Conservation (phyloP, 2,797 vertebrate genomes). For the Clarias fuscus region DNA sequence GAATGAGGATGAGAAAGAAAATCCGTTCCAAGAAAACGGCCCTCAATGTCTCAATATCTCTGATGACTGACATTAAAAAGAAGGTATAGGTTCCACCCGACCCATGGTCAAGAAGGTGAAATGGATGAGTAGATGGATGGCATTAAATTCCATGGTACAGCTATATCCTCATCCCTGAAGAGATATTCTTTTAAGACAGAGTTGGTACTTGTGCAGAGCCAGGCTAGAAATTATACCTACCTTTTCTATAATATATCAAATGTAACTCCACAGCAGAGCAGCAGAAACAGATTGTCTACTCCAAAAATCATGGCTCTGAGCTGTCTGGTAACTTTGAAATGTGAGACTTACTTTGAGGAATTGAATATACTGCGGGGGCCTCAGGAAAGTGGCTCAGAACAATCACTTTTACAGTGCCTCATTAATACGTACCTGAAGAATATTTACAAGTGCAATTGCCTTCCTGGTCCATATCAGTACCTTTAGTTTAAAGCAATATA, state of each 20-base stretch:
- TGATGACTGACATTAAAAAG: not conserved
- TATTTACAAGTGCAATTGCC: not conserved
- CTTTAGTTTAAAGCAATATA: not conserved
- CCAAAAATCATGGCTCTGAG: not conserved
- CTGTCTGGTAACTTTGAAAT: not conserved
- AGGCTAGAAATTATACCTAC: not conserved
- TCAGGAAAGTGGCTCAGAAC: not conserved
- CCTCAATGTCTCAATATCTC: not conserved
- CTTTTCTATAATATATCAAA: conserved; percentile 8
- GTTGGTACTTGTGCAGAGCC: not conserved
- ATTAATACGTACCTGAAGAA: not conserved
- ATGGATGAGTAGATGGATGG: not conserved
- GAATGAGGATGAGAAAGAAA: not conserved
- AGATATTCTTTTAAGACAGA: not conserved
- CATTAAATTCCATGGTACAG: not conserved
- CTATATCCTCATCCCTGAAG: not conserved
- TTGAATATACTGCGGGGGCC: not conserved
- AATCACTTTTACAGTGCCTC: not conserved
- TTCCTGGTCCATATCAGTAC: not conserved
- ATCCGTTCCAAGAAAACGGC: not conserved
- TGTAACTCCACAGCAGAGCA: not conserved
- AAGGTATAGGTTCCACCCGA: not conserved
- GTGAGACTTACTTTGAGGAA: not conserved
- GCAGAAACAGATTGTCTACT: not conserved
- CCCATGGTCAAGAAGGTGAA: not conserved